Evolutionary conservation across 2,797 vertebrate species (phyloP).

Genomic region (Protonibea diacanthus): DNA sequence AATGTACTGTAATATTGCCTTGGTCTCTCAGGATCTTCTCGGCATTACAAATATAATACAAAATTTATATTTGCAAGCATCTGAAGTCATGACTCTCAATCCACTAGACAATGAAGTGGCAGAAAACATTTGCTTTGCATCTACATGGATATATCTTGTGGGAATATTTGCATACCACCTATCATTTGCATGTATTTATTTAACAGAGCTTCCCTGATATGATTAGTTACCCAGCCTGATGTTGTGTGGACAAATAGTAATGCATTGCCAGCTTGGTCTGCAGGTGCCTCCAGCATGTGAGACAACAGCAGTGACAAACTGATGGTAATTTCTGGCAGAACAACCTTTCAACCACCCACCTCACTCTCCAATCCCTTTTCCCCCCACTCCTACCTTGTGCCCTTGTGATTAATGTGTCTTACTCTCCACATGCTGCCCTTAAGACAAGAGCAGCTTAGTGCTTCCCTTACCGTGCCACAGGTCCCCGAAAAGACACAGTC

Average conservation of each 20-base stretch:
- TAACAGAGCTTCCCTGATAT: slow-evolving; percentile 58
- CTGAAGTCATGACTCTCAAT: slow-evolving; percentile 65
- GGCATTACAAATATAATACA: slow-evolving; percentile 61
- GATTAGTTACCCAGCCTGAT: slow-evolving; percentile 67
- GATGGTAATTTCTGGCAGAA: slow-evolving; percentile 71
- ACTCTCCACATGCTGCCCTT: slow-evolving; percentile 73
- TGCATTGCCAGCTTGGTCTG: slow-evolving; percentile 46
- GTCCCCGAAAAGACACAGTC: slow-evolving; percentile 72
- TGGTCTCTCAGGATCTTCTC: slow-evolving; percentile 53
- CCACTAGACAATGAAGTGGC: slow-evolving; percentile 49
- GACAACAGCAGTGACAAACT: slow-evolving; percentile 65
- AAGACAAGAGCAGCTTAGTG: slow-evolving; percentile 78
- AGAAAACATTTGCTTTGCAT: slow-evolving; percentile 62
- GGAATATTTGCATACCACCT: slow-evolving; percentile 58
- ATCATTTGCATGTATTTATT: slow-evolving; percentile 69
- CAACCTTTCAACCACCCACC: slow-evolving; percentile 73
- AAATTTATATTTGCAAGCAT: slow-evolving; percentile 65
- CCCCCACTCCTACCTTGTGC: slow-evolving; percentile 53
- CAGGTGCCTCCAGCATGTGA: slow-evolving; percentile 62
- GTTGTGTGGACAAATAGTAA: slow-evolving; percentile 68
- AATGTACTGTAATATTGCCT: slow-evolving; percentile 60
- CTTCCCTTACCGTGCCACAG: slow-evolving; percentile 62
- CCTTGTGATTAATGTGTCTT: slow-evolving; percentile 77
- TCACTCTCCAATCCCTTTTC: slow-evolving; percentile 59
- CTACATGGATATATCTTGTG: slow-evolving; percentile 43